Percentiles rank a stretch among this genome's conserved stretches.
These are phyloP conservation scores for Hipparchia sbordonii DNA, from an alignment of 2,888 invertebrate species.

Conservation along the genomic window DNA sequence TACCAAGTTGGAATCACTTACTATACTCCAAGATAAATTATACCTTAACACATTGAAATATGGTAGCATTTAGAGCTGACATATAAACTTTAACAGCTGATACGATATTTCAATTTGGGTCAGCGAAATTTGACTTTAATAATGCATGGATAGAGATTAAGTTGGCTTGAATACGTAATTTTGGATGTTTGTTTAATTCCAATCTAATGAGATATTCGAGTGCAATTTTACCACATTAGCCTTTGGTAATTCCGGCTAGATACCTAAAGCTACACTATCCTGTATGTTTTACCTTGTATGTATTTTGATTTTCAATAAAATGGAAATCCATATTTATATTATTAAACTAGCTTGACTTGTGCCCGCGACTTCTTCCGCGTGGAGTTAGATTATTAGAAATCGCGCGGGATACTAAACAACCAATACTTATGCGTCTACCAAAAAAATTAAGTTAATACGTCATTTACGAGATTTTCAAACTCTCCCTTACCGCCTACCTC, in stretches of 20 bases:
- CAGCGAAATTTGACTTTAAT: constrained; percentile 34
- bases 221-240: constrained; percentile 26
- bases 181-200: constrained; percentile 29
- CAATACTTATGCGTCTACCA: no score
- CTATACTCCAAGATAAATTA: not conserved
- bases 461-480: no score
- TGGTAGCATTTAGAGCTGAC: not conserved
- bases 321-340: not conserved
- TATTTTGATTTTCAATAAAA: not conserved
- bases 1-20: not conserved
- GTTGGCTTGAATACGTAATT: constrained; percentile 23
- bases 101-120: constrained; percentile 21
- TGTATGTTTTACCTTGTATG: not conserved
- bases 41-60: constrained; percentile 12
- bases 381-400: no score
- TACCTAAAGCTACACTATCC: not conserved
- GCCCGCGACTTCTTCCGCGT: no score
- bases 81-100: constrained; percentile 22
- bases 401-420: no score
- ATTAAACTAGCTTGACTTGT: no score
- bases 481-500: no score
- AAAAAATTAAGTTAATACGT: no score
- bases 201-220: constrained; percentile 18
- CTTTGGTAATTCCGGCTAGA: constrained; percentile 5
- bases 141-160: constrained; percentile 21